A percentile compares a stretch with the other conserved stretches of the same genome.
phyloP scores from a whole-genome alignment of 2,113 vertebrate species.

The Megalops atlanticus region DNA sequence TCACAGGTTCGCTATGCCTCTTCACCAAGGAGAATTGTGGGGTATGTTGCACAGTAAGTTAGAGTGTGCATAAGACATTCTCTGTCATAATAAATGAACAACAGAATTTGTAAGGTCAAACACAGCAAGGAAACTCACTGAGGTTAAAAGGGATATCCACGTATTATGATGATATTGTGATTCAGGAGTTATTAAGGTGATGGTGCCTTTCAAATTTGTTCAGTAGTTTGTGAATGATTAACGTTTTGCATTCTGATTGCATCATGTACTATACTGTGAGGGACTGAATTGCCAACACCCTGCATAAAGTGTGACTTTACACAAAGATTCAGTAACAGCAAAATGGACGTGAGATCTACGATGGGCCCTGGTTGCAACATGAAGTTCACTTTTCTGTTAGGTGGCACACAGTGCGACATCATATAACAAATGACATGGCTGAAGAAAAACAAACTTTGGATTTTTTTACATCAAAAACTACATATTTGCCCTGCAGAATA shows the following conservation, averaged over 20 bases:
- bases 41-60: background rate
- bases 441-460: background rate
- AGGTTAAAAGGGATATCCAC: background rate
- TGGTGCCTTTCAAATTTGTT: background rate
- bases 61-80: background rate
- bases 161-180: background rate
- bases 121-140: background rate
- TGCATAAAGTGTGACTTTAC: no score
- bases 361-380: no score
- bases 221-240: no score
- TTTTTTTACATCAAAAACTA: background rate
- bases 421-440: background rate
- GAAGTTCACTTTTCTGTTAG: no score
- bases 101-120: background rate
- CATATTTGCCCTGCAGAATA: background rate
- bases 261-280: no score
- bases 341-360: no score
- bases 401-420: no score
- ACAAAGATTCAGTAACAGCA: no score
- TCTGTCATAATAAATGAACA: background rate
- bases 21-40: background rate
- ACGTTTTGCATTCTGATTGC: no score
- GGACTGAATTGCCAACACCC: no score
- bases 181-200: background rate
- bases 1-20: background rate